Base-by-base conservation (phyloP, 2,113 vertebrate genomes). In the Pteronura brasiliensis region DNA sequence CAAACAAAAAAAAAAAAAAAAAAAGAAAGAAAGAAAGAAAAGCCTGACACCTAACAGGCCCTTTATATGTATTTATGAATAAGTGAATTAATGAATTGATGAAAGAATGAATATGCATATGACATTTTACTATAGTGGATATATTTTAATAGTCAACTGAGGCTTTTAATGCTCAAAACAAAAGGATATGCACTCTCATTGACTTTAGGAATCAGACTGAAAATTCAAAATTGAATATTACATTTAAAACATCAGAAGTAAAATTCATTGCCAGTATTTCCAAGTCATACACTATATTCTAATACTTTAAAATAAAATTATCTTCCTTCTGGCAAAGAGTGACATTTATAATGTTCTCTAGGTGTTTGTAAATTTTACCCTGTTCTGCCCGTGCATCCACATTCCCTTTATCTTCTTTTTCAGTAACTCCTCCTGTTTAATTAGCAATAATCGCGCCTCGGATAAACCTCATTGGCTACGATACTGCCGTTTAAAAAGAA, bases 191-290 rank as follows among this genome's bases (percentile, higher is more conserved):
- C 1, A 79, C 23, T 57, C 47, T 55, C 18, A 72, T 65, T 90
- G 52, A 93, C 14, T 96, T 92, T 83, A 69, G n/a, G 76, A 95
- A 93, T 93, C 81, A 34, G 6, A 67, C 1, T 83, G 20, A 52
- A 91, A 87, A 89, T 84, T 90, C 20, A 55, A 31, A 90, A 93
- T 67, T 67, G 52, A 90, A 76, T 86, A 67, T 71, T 93, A 63
- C 7, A 88, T 77, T 77, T 95, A 87, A 89, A 93, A 89, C 85
- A 47, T 31, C 81, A 31, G 39, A 89, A 90, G 31, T 88, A 88
- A 96, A 88, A 52, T 84, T 81, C 61, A 36, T 89, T 55, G 15
- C 29, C 12, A 57, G 4, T 83, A 77, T 69, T 95, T 93, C 42
- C 39, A 61, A 90, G 81, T 57, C 76, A 34, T 7, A 42, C 4